Conservation (phyloP, 2,888 invertebrate species). For the Philaethria dido region DNA sequence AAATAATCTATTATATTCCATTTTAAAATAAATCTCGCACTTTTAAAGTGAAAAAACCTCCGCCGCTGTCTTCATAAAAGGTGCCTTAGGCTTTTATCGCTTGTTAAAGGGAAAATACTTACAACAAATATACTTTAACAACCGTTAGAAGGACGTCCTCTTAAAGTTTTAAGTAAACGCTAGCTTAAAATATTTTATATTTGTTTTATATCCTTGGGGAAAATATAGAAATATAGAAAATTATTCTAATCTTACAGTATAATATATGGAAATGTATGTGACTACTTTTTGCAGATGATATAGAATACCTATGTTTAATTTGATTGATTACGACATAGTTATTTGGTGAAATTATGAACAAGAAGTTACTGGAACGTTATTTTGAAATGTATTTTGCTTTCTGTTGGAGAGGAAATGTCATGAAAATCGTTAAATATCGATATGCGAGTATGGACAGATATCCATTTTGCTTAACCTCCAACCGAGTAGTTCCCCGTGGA, state of each 20-base stretch:
- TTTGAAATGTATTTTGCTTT: background rate
- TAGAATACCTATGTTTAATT: no score
- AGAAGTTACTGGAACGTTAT: background rate
- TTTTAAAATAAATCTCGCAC: slow-evolving; percentile 6
- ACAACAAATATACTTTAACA: slow-evolving; percentile 55
- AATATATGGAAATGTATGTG: no score
- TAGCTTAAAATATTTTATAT: slow-evolving; percentile 13
- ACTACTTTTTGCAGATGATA: no score
- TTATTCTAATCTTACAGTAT: background rate
- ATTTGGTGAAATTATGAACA: background rate
- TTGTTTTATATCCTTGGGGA: background rate
- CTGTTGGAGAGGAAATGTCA: background rate
- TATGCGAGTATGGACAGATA: background rate
- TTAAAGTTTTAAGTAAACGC: slow-evolving; percentile 31
- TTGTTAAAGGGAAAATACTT: slow-evolving; percentile 60
- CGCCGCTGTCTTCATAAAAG: slow-evolving; percentile 16
- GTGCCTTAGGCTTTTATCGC: slow-evolving; percentile 61
- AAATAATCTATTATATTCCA: background rate
- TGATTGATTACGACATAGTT: no score
- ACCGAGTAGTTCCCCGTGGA: background rate
- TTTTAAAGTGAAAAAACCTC: slow-evolving; percentile 10
- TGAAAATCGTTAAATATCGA: slow-evolving; percentile 4
- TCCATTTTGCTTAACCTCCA: background rate
- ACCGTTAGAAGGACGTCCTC: slow-evolving; percentile 23
- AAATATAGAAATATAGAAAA: background rate